Base-by-base conservation (phyloP, 2,797 vertebrate genomes). In the Steatocranus sp. region DNA sequence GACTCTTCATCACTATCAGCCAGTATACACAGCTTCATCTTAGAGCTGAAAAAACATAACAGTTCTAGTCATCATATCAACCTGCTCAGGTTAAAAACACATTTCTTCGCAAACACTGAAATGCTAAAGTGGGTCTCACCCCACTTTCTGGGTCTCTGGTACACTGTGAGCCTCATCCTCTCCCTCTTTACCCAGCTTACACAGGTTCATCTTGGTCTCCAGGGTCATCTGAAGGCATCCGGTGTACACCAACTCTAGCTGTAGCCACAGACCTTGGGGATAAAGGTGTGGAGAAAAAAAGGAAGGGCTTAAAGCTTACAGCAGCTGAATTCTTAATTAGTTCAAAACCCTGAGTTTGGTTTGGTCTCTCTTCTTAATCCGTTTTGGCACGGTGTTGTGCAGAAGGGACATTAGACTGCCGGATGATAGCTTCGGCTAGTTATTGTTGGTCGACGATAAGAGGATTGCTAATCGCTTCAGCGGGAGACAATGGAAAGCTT, bases 191-290 rank as follows among this genome's bases (percentile, higher is more conserved):
- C 97, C 97, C 80, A 98, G 94, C 79, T 97, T 98, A 87, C 95
- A 96, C 87, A 98, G 94, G 92, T 98, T 97, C 97, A 98, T 97
- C 91, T 98, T 98, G 0, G 97, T 98, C 93, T 97, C 96, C 6
- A 98, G 95, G 0, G 97, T 97, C 96, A 98, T 97, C 94, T 97
- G 97, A 84, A 98, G 93, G 2, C 95, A 95, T 73, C 97, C 97
- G 2, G 94, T 96, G 94, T 98, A 98, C 80, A 95, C 83, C 87
- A 98, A 83, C 82, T 97, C 97, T 94, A 97, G 85, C 91, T 98
- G 96, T 86, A 98, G 91, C 97, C 97, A 98, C 86, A 98, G 93
- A 56, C 97, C 97, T 98, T 87, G 34, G 73, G 14, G 79, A 76
- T 9, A 58, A 51, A 80, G n/a, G 41, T 6, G 3, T 8, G 36